Percentiles rank a stretch among this genome's conserved stretches.
Evolutionary conservation across 1,140 invertebrate genomes (phyloP).

Genomic region (Atta texana): DNA sequence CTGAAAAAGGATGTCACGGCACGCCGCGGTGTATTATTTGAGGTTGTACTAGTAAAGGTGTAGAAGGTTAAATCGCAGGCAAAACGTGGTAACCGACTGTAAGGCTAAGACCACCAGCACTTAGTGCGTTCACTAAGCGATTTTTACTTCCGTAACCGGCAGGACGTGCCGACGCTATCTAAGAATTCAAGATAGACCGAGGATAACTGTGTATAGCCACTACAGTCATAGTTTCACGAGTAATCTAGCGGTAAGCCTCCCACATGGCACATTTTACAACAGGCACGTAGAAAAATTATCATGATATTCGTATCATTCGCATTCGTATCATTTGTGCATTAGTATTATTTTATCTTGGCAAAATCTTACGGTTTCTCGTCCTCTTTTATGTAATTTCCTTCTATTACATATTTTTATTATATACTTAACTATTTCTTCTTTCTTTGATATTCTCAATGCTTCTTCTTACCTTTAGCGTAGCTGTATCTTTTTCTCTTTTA

Average conservation of each 20-base stretch:
- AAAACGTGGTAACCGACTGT: slow-evolving; percentile 28
- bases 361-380: slow-evolving; percentile 16
- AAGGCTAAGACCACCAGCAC: slow-evolving; percentile 43
- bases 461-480: not conserved
- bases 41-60: slow-evolving; percentile 38
- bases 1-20: slow-evolving; percentile 52
- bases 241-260: slow-evolving; percentile 48
- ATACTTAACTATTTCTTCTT: not conserved
- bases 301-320: not conserved
- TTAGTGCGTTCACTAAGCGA: slow-evolving; percentile 55
- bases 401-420: slow-evolving; percentile 13
- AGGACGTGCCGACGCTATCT: slow-evolving; percentile 55
- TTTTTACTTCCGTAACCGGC: slow-evolving; percentile 54
- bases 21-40: slow-evolving; percentile 33
- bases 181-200: slow-evolving; percentile 47
- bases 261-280: slow-evolving; percentile 3
- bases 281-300: not conserved
- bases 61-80: slow-evolving; percentile 44
- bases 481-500: not conserved
- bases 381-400: slow-evolving; percentile 14
- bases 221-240: slow-evolving; percentile 30
- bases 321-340: slow-evolving; percentile 19
- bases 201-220: slow-evolving; percentile 8
- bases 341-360: not conserved
- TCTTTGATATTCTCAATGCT: not conserved